phyloP scores from a whole-genome alignment of 2,113 vertebrate genomes.

The Zapornia atra region DNA sequence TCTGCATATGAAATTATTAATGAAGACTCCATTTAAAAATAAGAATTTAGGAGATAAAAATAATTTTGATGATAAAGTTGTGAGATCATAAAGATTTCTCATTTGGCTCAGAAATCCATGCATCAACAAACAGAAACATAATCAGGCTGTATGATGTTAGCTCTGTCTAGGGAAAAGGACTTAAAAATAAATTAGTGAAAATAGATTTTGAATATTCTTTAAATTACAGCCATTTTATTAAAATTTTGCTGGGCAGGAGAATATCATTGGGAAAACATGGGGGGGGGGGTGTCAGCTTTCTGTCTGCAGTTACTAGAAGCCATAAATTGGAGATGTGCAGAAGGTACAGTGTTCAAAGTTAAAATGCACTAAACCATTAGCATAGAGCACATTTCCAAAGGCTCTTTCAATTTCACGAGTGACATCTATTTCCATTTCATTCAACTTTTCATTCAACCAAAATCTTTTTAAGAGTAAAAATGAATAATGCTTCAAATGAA shows the following conservation, averaged over 20 bases:
- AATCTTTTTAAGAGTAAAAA: constrained; percentile 32
- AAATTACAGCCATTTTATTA: not conserved
- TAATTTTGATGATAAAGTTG: not conserved
- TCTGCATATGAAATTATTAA: not conserved
- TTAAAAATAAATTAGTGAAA: not conserved
- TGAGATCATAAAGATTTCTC: not conserved
- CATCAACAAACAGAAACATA: not conserved
- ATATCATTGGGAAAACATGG: not conserved
- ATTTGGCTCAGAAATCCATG: not conserved
- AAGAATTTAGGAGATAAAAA: not conserved
- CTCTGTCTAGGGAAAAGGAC: not conserved
- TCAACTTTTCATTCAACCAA: constrained; percentile 21
- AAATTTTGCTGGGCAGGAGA: not conserved
- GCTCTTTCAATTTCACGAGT: constrained; percentile 39
- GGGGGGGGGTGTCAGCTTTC: not conserved
- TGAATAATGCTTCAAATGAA: not conserved
- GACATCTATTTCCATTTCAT: constrained; percentile 37
- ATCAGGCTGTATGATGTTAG: not conserved
- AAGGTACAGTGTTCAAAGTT: not conserved
- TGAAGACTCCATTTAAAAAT: not conserved
- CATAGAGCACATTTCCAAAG: constrained; percentile 17
- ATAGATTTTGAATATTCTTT: not conserved
- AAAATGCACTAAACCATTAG: not conserved
- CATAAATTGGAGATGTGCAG: not conserved
- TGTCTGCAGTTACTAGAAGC: not conserved